Conservation (phyloP, 2,797 vertebrate species). For the Toxotes lorentzi region DNA sequence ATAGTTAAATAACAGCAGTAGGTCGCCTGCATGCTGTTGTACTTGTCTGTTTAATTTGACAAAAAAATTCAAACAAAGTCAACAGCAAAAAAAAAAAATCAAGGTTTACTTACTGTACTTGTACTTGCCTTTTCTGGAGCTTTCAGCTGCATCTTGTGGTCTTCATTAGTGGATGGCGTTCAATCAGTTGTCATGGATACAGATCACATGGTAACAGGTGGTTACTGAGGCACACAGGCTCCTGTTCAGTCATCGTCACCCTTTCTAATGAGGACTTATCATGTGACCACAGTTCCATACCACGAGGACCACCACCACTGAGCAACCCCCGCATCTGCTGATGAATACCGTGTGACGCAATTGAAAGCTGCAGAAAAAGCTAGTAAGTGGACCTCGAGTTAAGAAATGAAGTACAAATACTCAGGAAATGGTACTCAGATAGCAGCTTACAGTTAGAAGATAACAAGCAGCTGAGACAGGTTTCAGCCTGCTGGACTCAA, state of each 20-base stretch:
- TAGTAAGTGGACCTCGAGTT: not conserved
- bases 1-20: not conserved
- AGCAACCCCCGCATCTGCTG: no score
- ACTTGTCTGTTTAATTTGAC: not conserved
- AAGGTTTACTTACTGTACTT: not conserved
- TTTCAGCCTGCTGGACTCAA: not conserved
- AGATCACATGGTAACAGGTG: not conserved
- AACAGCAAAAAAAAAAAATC: not conserved
- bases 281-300: not conserved
- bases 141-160: not conserved
- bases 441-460: not conserved
- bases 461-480: not conserved
- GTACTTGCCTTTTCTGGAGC: no score
- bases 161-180: not conserved
- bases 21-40: not conserved
- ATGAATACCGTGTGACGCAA: not conserved
- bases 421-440: not conserved
- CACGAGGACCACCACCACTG: not conserved
- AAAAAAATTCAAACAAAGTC: not conserved
- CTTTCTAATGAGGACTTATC: not conserved
- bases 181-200: slow-evolving; percentile 14
- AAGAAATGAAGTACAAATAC: not conserved
- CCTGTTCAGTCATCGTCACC: not conserved
- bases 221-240: not conserved
- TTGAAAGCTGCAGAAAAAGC: not conserved